Evolutionary conservation across 2,888 invertebrate genomes (phyloP), one percentile per base, ranked within the genome.

Genomic region (Phengaris arion): DNA sequence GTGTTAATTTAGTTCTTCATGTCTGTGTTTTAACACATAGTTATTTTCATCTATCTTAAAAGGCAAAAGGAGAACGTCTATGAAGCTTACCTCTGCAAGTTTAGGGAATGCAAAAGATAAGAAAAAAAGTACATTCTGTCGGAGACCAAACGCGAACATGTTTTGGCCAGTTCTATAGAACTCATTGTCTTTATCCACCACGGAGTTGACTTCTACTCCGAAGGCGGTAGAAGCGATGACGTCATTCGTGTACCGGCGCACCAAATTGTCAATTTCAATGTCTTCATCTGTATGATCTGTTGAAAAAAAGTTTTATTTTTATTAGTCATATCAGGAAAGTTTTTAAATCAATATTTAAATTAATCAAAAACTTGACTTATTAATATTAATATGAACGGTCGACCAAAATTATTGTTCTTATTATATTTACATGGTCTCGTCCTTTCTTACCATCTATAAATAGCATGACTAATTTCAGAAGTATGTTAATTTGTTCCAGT

Each of bases 201-300:
- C 77, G 0, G 95, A 95, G 82, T 95, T 91, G 0, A 94, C 90
- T 77, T 91, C 85, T 0, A 95, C 86, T 0, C 95, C 95, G 78
- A 95, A 95, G 0, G 94, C 94, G 2, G 92, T 87, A 0, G 94
- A 94, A 0, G 95, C 95, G 22, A 95, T 95, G 22, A 95, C 94
- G 82, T 95, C 95, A 80, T 92, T 95, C 0, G 94, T 91, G 79
- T 94, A 95, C 2, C 94, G 89, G 1, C 93, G 91, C 74, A 93
- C 90, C 2, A 92, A 75, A 75, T 94, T 94, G 45, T 92, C 92
- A 0, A 91, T 84, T 51, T 94, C 90, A 0, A 94, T 79, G 12
- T 86, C 86, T 76, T 86, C 82, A 2, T 80, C 79, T 6, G 79
- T 75, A 51, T 85, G 83, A 0, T 79, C 90, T 89, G 79, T 9